These are phyloP conservation scores for Diplazon laetatorius DNA, from an alignment of 2,888 invertebrate genomes.

Conservation along the genomic window DNA sequence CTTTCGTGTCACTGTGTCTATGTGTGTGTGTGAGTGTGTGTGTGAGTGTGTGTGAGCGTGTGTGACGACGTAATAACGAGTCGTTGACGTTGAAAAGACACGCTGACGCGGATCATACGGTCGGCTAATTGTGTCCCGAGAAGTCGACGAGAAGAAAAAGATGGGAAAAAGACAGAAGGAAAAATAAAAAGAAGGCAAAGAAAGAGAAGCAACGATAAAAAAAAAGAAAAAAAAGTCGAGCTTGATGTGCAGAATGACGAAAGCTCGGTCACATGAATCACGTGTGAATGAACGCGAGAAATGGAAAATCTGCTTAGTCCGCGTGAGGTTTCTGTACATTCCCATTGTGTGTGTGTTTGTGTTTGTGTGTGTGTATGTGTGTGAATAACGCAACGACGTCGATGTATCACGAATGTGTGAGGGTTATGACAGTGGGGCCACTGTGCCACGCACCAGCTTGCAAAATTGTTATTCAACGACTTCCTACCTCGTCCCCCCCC, in stretches of 20 bases:
- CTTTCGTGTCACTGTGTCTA: slow-evolving; percentile 1
- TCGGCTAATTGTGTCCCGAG: slow-evolving; percentile 46
- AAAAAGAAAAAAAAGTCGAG: slow-evolving; percentile 3
- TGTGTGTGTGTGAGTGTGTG: no score
- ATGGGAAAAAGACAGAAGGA: neutral
- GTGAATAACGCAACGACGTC: neutral
- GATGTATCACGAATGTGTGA: neutral
- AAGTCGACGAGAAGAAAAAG: slow-evolving; percentile 25
- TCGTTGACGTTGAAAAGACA: slow-evolving; percentile 31
- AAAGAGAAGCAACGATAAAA: slow-evolving; percentile 6
- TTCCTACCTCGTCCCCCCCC: neutral
- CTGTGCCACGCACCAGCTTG: slow-evolving; percentile 43
- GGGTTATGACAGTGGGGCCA: neutral
- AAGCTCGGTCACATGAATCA: neutral
- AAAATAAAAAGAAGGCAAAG: slow-evolving; percentile 1
- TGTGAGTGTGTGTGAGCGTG: no score
- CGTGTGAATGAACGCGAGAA: neutral
- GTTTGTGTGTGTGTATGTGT: neutral
- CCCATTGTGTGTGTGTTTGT: neutral
- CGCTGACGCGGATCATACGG: slow-evolving; percentile 38
- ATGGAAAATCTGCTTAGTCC: slow-evolving; percentile 14
- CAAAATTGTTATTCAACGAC: slow-evolving; percentile 52
- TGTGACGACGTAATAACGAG: slow-evolving; percentile 35
- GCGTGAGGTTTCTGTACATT: neutral
- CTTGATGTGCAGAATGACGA: neutral